Evolutionary conservation across 37 sponge, comb jelly and placozoan species (phyloP).

Genomic region (Bolinopsis microptera): DNA sequence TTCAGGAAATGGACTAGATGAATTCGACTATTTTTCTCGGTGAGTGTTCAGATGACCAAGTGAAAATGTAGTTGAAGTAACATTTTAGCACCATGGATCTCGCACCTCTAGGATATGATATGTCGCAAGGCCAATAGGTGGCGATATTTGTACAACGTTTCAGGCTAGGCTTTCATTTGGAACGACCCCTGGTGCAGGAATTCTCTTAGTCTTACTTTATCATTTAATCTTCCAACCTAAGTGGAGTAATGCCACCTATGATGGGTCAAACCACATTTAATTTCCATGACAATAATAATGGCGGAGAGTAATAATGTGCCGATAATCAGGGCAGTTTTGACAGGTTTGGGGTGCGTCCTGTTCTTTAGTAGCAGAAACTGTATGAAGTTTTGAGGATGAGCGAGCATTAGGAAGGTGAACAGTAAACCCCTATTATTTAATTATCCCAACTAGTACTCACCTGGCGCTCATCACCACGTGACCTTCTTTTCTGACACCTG

Average conservation of each 20-base stretch:
- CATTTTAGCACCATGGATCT: too few species aligned
- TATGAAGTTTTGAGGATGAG: not conserved
- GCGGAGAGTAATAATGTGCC: not conserved
- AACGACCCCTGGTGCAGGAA: too few species aligned
- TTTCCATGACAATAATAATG: not conserved
- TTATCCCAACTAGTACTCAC: not conserved
- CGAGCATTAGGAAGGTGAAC: slow-evolving; percentile 2
- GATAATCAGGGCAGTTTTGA: not conserved
- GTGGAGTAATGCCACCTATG: not conserved
- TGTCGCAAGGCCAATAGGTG: too few species aligned
- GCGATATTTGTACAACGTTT: too few species aligned
- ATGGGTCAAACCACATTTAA: not conserved
- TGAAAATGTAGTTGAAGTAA: too few species aligned
- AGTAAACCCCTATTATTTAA: slow-evolving; percentile 13
- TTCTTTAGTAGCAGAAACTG: not conserved
- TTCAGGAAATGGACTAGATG: too few species aligned
- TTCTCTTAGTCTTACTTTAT: not conserved
- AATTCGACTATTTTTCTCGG: too few species aligned
- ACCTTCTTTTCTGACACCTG: not conserved
- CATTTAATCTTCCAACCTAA: not conserved
- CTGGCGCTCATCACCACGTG: not conserved
- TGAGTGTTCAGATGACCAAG: too few species aligned
- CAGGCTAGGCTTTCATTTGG: too few species aligned
- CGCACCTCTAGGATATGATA: too few species aligned
- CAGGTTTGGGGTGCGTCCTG: not conserved